phyloP scores from a whole-genome alignment of 2,113 vertebrate species.

The Microcebus griseorufus region DNA sequence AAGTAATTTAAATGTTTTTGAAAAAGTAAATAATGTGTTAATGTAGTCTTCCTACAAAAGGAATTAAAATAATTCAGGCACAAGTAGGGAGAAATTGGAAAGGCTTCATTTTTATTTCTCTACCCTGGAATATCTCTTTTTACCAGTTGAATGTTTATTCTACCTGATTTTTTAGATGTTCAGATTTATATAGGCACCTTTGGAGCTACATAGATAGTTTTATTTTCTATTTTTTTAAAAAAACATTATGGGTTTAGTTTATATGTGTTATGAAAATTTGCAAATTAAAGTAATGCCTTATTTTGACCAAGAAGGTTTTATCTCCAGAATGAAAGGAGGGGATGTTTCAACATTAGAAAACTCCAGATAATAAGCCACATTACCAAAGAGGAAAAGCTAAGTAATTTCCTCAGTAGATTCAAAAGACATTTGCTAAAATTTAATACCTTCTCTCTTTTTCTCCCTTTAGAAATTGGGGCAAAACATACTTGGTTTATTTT shows the following conservation, averaged over 20 bases:
- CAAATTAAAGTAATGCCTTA: neutral
- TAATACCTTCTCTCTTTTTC: neutral
- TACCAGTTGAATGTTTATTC: neutral
- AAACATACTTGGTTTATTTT: conserved; percentile 3
- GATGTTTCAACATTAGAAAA: neutral
- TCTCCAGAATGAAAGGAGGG: neutral
- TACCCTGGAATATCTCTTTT: neutral
- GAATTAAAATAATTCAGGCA: conserved; percentile 26
- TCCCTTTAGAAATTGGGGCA: neutral
- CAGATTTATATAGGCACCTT: neutral
- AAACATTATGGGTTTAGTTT: neutral
- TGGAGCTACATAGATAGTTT: neutral
- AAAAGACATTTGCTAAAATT: conserved; percentile 5
- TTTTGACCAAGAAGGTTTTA: neutral
- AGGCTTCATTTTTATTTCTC: neutral
- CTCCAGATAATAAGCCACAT: neutral
- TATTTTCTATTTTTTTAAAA: neutral
- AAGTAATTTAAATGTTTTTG: neutral
- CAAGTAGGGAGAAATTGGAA: neutral
- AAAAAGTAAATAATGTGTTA: neutral
- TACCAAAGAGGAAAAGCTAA: neutral
- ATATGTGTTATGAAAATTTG: neutral
- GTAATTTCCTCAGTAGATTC: neutral
- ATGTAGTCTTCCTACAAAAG: neutral
- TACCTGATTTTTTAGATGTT: neutral